phyloP scores from a whole-genome alignment of 2,113 vertebrate species.

The Nannospalax galili region DNA sequence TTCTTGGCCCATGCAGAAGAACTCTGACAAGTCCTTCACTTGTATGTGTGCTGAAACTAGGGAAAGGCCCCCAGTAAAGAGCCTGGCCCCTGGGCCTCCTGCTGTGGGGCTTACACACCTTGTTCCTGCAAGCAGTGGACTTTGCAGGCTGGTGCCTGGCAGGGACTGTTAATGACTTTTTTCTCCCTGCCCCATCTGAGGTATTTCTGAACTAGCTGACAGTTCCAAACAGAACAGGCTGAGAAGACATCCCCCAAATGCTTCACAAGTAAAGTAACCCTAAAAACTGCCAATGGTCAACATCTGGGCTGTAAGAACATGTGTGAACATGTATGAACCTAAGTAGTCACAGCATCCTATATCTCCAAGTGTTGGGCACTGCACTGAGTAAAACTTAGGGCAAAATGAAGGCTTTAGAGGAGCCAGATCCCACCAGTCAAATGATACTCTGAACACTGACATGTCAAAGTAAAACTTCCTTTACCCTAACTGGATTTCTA shows the following conservation, averaged over 20 bases:
- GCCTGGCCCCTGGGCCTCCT: neutral
- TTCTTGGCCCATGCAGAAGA: neutral
- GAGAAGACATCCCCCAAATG: neutral
- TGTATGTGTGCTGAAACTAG: neutral
- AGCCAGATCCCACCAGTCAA: neutral
- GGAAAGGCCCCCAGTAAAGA: neutral
- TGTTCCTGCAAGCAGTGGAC: neutral
- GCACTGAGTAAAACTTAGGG: neutral
- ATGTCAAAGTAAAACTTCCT: conserved; percentile 28
- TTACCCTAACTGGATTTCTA: neutral
- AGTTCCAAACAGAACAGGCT: neutral
- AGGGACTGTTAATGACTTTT: neutral
- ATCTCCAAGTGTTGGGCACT: neutral
- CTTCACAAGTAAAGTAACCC: neutral
- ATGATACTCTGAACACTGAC: neutral
- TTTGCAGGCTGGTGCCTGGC: neutral
- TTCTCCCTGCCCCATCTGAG: neutral
- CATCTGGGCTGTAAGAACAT: neutral
- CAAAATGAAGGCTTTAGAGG: neutral
- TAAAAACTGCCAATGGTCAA: conserved; percentile 16
- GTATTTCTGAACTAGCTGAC: neutral
- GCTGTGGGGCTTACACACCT: neutral
- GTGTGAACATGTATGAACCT: neutral
- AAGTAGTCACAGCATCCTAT: neutral
- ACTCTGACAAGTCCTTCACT: neutral